Percentiles rank a stretch among this genome's conserved stretches.
phyloP scores from a whole-genome alignment of 2,797 vertebrate genomes.

The Poecilia wingei region DNA sequence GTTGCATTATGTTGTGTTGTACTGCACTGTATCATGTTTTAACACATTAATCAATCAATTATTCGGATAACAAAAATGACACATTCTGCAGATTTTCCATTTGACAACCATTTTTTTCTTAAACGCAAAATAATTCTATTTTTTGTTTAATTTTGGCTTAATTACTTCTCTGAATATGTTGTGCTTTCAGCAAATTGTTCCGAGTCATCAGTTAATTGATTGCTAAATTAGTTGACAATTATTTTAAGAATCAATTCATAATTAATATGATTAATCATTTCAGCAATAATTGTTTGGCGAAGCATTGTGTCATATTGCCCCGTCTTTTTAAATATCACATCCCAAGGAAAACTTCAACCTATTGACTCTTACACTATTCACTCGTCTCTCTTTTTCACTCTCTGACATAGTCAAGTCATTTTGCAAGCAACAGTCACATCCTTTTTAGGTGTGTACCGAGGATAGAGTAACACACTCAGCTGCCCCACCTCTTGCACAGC shows the following conservation, averaged over 20 bases:
- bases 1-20: neutral
- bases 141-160: too few relatives aligned
- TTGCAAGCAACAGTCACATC: constrained; percentile 34
- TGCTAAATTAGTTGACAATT: too few relatives aligned
- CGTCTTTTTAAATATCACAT: neutral
- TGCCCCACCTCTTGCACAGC: constrained; percentile 28
- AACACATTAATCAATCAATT: neutral
- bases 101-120: too few relatives aligned
- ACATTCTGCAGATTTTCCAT: too few relatives aligned
- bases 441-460: constrained; percentile 23
- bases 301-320: neutral
- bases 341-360: neutral
- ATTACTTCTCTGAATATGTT: too few relatives aligned
- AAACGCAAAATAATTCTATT: too few relatives aligned
- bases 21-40: too few relatives aligned
- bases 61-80: too few relatives aligned
- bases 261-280: too few relatives aligned
- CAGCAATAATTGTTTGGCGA: neutral
- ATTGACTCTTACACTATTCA: constrained; percentile 29
- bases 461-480: constrained; percentile 23
- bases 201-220: too few relatives aligned
- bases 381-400: constrained; percentile 28
- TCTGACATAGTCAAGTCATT: constrained; percentile 47
- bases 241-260: too few relatives aligned
- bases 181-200: too few relatives aligned